These are phyloP conservation scores for Catharus minimus DNA, from an alignment of 2,113 vertebrate species.

Conservation along the genomic window DNA sequence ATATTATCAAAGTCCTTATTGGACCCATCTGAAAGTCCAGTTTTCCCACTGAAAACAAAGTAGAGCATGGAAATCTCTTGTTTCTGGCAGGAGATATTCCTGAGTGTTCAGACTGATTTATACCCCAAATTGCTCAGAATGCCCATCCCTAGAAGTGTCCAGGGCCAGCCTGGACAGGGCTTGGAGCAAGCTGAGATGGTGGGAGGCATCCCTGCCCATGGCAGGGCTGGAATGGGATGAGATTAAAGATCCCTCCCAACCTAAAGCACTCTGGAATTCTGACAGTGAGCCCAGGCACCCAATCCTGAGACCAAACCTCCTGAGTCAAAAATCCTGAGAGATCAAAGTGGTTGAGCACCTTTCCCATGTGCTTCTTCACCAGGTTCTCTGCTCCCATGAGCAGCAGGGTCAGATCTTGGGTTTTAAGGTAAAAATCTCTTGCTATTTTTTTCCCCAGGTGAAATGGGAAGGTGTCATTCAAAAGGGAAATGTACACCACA, in stretches of 20 bases:
- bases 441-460: not conserved
- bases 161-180: not conserved
- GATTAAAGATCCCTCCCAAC: not conserved
- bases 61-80: not conserved
- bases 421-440: not conserved
- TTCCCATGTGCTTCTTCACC: not conserved
- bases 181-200: not conserved
- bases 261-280: not conserved
- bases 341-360: not conserved
- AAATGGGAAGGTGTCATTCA: not conserved
- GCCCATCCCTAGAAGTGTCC: not conserved
- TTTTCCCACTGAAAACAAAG: not conserved
- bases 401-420: not conserved
- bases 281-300: not conserved
- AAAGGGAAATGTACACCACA: not conserved
- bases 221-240: too few species aligned
- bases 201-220: not conserved
- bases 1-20: fast-evolving
- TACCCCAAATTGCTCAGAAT: not conserved
- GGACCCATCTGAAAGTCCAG: not conserved
- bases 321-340: not conserved
- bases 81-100: not conserved
- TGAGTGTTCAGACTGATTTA: not conserved
- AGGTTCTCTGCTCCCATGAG: not conserved
- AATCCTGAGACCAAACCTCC: not conserved